Evolutionary conservation across 2,113 vertebrate species (phyloP).

Genomic region (Sylvietta virens): DNA sequence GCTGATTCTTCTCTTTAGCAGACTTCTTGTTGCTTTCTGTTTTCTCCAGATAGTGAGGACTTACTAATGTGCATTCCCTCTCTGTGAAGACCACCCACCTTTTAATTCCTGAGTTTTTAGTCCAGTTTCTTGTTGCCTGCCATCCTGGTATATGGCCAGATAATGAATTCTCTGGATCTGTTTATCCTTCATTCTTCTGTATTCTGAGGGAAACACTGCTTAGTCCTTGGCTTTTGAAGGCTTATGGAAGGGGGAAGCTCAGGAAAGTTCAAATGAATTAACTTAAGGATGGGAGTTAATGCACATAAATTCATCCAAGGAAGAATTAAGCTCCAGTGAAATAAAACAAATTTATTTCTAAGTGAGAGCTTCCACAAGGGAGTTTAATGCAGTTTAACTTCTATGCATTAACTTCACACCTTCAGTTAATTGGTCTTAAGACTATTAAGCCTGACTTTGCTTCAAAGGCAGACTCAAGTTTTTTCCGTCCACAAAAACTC

Average conservation of each 20-base stretch:
- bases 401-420: background rate
- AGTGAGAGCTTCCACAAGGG: background rate
- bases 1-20: background rate
- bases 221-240: background rate
- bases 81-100: background rate
- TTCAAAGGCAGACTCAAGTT: background rate
- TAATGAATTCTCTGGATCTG: background rate
- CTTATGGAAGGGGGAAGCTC: background rate
- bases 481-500: background rate
- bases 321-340: conserved; percentile 14
- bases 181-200: background rate
- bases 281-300: background rate
- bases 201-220: background rate
- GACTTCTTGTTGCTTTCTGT: background rate
- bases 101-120: background rate
- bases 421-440: conserved; percentile 12
- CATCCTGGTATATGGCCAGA: background rate
- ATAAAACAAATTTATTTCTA: conserved; percentile 8
- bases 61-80: background rate
- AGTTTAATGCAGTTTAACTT: conserved; percentile 2
- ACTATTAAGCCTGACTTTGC: background rate
- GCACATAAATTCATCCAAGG: background rate
- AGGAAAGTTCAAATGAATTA: conserved; percentile 20
- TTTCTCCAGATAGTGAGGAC: background rate
- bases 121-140: background rate